Percentiles rank a stretch among this genome's conserved stretches.
Evolutionary conservation across 2,113 vertebrate species (phyloP).

Genomic region (Arothron firmamentum): DNA sequence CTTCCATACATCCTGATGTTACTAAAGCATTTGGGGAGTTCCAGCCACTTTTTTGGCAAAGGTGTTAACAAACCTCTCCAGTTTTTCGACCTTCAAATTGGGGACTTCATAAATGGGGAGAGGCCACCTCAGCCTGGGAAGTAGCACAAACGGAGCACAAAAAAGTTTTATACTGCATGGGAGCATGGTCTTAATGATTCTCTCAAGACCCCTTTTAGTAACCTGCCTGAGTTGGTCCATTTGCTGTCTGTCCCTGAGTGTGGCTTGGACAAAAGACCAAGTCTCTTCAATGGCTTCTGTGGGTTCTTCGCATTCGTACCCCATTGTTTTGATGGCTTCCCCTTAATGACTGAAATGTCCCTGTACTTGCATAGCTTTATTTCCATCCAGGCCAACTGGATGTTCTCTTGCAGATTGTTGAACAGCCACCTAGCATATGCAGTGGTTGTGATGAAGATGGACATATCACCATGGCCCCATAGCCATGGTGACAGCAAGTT

Average conservation of each 20-base stretch:
- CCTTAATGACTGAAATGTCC: not conserved
- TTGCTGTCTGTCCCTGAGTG: not conserved
- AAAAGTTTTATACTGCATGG: not conserved
- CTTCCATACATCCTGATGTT: not conserved
- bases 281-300: not conserved
- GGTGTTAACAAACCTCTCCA: not conserved
- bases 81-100: not conserved
- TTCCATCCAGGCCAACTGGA: not conserved
- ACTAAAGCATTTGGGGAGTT: not conserved
- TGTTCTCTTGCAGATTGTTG: not conserved
- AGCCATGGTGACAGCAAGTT: too few relatives aligned
- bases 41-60: not conserved
- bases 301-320: not conserved
- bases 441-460: not conserved
- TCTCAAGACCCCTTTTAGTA: not conserved
- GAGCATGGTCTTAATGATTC: not conserved
- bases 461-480: not conserved
- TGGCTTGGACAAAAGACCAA: not conserved
- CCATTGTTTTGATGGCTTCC: not conserved
- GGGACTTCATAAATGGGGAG: too few relatives aligned
- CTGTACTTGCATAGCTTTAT: not conserved
- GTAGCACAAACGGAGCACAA: not conserved
- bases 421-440: not conserved
- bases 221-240: not conserved
- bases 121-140: not conserved